Evolutionary conservation across 2,888 invertebrate species (phyloP).

Genomic region (Macrosiphum euphorbiae): DNA sequence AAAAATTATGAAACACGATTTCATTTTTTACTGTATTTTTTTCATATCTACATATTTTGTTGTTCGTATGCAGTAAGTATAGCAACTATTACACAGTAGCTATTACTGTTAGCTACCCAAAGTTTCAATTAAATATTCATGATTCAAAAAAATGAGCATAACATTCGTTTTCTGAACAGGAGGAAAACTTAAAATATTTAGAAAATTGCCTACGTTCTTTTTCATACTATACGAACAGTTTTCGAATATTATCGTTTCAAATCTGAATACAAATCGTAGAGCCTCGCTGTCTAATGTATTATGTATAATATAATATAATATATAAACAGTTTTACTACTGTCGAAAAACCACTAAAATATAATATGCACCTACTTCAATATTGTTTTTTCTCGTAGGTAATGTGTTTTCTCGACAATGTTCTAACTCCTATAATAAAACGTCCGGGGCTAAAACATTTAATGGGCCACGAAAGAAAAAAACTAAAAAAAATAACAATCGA

Average conservation of each 20-base stretch:
- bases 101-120: not conserved
- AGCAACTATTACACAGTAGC: not conserved
- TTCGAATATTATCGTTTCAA: not conserved
- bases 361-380: not conserved
- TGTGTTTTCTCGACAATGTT: not conserved
- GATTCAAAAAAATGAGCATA: not conserved
- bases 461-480: not conserved
- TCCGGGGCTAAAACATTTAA: not conserved
- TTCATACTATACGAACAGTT: not conserved
- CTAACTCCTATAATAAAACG: not conserved
- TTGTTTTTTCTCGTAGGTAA: not conserved
- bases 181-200: not conserved
- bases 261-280: not conserved
- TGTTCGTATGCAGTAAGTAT: not conserved
- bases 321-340: not conserved
- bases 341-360: not conserved
- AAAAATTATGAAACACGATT: not conserved
- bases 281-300: not conserved
- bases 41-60: not conserved
- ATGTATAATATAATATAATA: not conserved
- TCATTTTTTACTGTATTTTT: not conserved
- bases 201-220: not conserved
- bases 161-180: not conserved
- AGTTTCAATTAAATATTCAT: not conserved
- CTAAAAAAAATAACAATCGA: not conserved